A percentile compares a stretch with the other conserved stretches of the same genome.
phyloP scores from a whole-genome alignment of 2,888 invertebrate genomes.

The Hypercompe scribonia region DNA sequence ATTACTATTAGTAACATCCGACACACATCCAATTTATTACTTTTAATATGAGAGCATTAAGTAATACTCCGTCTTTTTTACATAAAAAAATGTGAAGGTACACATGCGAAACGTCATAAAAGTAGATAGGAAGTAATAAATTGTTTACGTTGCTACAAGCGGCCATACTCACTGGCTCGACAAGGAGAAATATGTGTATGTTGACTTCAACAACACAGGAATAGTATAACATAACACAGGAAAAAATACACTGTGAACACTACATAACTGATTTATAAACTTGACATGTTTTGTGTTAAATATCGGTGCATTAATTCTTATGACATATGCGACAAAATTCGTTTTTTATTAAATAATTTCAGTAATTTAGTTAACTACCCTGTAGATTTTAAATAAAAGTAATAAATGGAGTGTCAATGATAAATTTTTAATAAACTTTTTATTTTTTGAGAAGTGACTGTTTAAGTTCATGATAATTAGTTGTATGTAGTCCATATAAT shows the following conservation, averaged over 20 bases:
- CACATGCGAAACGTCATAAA: not conserved
- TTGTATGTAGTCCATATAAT: not conserved
- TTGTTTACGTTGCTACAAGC: constrained; percentile 18
- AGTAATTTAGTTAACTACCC: not conserved
- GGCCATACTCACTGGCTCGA: not conserved
- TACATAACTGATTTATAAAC: not conserved
- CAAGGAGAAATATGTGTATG: not conserved
- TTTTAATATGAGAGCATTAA: not conserved
- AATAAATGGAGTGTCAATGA: too few relatives aligned
- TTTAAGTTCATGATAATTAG: not conserved
- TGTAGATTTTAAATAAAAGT: not conserved
- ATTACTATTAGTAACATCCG: not conserved
- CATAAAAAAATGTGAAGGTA: constrained; percentile 1
- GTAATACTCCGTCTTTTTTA: not conserved
- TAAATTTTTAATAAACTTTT: too few relatives aligned
- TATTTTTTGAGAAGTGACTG: not conserved
- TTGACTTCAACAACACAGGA: not conserved
- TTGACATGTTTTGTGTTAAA: not conserved
- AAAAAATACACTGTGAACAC: not conserved
- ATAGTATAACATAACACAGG: not conserved
- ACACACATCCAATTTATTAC: not conserved
- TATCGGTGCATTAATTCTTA: not conserved
- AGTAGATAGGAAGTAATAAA: constrained; percentile 20
- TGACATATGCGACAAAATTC: too few relatives aligned
- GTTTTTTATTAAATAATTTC: too few relatives aligned